phyloP scores from a whole-genome alignment of 2,113 vertebrate genomes.

The Notechis scutatus region DNA sequence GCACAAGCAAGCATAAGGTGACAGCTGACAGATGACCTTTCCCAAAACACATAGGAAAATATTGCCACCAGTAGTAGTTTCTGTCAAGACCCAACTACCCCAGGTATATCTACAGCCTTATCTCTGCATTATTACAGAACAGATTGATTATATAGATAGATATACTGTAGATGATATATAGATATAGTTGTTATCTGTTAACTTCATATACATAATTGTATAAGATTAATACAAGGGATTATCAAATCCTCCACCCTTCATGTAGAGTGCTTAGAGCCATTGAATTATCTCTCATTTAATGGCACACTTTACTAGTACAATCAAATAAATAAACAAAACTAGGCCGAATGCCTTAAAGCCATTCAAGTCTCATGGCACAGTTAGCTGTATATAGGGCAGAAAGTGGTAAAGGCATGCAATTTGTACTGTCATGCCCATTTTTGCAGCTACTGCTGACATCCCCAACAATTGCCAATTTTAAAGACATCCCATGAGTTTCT shows the following conservation, averaged over 20 bases:
- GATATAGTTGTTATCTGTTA: background rate
- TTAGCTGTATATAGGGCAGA: background rate
- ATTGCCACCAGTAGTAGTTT: background rate
- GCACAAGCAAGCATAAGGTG: too few relatives aligned
- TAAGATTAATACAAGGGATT: background rate
- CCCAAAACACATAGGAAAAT: background rate
- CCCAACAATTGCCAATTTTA: background rate
- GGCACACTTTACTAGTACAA: background rate
- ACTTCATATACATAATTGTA: too few relatives aligned
- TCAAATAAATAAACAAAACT: background rate
- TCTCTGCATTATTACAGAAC: background rate
- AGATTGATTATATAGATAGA: background rate
- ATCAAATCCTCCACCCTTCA: background rate
- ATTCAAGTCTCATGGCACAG: background rate
- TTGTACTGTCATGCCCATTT: background rate
- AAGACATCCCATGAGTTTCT: background rate
- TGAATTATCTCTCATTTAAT: background rate
- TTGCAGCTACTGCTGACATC: background rate
- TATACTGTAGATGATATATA: background rate
- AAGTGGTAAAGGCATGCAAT: background rate
- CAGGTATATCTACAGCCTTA: background rate
- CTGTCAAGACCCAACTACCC: background rate
- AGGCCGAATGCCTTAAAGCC: background rate
- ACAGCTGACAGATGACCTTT: background rate
- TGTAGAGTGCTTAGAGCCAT: background rate